Evolutionary conservation across 2,888 invertebrate genomes (phyloP).

Genomic region (Drosophila seclusa): DNA sequence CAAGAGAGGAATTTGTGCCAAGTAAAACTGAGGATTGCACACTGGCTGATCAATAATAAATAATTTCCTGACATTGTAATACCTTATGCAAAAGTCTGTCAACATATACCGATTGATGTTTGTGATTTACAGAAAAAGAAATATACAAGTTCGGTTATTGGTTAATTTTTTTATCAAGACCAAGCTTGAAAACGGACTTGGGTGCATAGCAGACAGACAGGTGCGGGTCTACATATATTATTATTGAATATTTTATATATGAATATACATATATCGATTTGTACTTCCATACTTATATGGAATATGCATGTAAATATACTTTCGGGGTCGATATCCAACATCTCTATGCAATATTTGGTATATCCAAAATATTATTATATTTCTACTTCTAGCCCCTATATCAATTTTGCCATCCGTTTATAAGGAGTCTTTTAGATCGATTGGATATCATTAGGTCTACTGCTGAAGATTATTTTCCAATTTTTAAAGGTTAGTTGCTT

Average conservation of each 20-base stretch:
- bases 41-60: not conserved
- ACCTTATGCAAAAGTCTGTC: not conserved
- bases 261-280: not conserved
- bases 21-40: not conserved
- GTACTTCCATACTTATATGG: not conserved
- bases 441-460: not conserved
- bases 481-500: slow-evolving; percentile 27
- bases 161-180: not conserved
- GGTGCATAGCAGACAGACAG: not conserved
- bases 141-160: not conserved
- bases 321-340: not conserved
- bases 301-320: not conserved
- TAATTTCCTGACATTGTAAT: not conserved
- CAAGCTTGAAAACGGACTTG: not conserved
- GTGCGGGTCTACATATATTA: not conserved
- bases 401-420: not conserved
- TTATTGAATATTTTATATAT: not conserved
- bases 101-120: not conserved
- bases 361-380: not conserved
- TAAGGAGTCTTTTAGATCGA: not conserved
- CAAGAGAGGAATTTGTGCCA: not conserved
- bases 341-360: not conserved
- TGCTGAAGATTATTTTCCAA: not conserved
- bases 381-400: not conserved
- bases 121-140: not conserved